Evolutionary conservation across 1,140 invertebrate species (phyloP), one percentile per base, ranked within the genome.

Genomic region (Pachyrhynchus sulphureomaculatus): DNA sequence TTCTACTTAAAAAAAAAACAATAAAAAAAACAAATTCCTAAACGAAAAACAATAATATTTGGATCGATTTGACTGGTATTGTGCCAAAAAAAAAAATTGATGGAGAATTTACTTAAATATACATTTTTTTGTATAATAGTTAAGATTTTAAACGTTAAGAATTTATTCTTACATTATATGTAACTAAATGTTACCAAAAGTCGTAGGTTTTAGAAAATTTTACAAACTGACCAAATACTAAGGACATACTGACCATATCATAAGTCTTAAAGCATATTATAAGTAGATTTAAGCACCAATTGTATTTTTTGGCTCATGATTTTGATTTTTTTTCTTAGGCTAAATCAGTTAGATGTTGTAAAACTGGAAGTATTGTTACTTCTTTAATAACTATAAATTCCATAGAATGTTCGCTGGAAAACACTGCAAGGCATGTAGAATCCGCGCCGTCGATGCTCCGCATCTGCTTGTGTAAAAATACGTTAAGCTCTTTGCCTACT

Each of bases 151-250:
- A 34, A 37, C 8, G 15, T n/a, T 17, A 12, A 6, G 9, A 10
- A 13, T 37, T 37, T 52, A 52, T 52, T 18, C 34, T 52, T 39
- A 18, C n/a, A 37, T 4, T 1, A 1, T 39, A 52, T 32, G 47
- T 49, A 49, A 49, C 47, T 33, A 17, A 42, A 54, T 32, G 52
- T 54, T 54, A 54, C 52, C 52, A 54, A 20, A 34, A 21, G n/a
- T 17, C 3, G 39, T 56, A 45, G 54, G 29, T 56, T 56, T 56
- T 56, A 56, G 54, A 56, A 4, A 56, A 44, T 42, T 56, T 56
- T 55, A 56, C 54, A 56, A 56, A 45, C 41, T 56, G 54, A 56
- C 54, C 54, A 56, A 56, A 56, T 24, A 56, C 20, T 5, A 29
- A 9, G 2, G 32, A 52, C 3, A 15, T 32, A n/a, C 21, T 52